phyloP scores from a whole-genome alignment of 2,797 vertebrate genomes.

The Phalanger gymnotis region DNA sequence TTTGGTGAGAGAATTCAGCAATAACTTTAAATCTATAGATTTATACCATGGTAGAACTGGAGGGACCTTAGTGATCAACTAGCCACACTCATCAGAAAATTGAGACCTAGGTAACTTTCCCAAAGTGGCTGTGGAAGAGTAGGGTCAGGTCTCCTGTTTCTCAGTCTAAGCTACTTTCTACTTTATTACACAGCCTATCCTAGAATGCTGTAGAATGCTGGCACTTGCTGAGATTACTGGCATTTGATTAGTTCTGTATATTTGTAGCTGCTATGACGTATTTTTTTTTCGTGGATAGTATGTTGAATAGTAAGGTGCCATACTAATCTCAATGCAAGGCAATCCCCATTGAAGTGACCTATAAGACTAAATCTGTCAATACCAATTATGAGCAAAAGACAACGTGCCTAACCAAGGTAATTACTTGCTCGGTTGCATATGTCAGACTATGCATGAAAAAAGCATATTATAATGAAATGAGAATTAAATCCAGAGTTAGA shows the following conservation, averaged over 20 bases:
- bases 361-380: background rate
- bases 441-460: too few relatives aligned
- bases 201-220: background rate
- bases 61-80: background rate
- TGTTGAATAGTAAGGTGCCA: background rate
- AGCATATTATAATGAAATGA: background rate
- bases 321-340: background rate
- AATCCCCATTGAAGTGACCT: background rate
- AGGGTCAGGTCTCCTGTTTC: too few relatives aligned
- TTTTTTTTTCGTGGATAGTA: background rate
- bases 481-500: background rate
- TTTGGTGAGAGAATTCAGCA: background rate
- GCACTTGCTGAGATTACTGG: background rate
- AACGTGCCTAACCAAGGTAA: background rate
- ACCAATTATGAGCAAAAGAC: background rate
- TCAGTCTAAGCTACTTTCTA: background rate
- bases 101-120: background rate
- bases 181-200: background rate
- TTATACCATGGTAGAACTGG: background rate
- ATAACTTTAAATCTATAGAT: background rate
- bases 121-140: background rate
- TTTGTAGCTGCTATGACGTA: background rate
- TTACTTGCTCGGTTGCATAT: too few relatives aligned
- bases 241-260: background rate
- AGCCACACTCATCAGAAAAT: background rate